These are phyloP conservation scores for Adela reaumurella DNA, from an alignment of 2,888 invertebrate species.

Conservation along the genomic window DNA sequence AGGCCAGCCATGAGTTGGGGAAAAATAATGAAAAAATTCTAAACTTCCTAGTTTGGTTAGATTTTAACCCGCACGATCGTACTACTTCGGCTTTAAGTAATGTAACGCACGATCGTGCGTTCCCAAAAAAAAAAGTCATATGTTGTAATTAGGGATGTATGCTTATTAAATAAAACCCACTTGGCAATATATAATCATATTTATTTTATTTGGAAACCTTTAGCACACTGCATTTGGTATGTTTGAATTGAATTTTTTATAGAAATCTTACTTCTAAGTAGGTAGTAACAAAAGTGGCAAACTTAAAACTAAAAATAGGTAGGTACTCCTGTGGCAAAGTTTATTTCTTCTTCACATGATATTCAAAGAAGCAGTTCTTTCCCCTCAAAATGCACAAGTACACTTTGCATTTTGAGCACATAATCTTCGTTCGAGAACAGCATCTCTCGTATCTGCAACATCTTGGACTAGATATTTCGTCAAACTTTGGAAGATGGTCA, in stretches of 20 bases:
- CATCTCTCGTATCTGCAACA: slow-evolving; percentile 14
- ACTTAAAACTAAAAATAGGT: too few relatives aligned
- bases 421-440: slow-evolving; percentile 13
- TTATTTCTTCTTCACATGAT: slow-evolving; percentile 7
- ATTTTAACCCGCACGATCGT: neutral
- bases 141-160: neutral
- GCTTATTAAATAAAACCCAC: too few relatives aligned
- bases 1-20: too few relatives aligned
- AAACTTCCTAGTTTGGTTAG: neutral
- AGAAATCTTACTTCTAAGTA: too few relatives aligned
- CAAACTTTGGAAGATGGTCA: slow-evolving; percentile 14
- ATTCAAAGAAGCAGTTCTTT: slow-evolving; percentile 9
- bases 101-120: neutral
- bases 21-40: neutral
- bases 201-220: too few relatives aligned
- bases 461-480: slow-evolving; percentile 14
- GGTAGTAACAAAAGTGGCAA: too few relatives aligned
- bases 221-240: too few relatives aligned
- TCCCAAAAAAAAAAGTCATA: too few relatives aligned
- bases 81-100: neutral
- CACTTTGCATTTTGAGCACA: slow-evolving; percentile 13
- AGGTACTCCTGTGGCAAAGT: too few relatives aligned
- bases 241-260: too few relatives aligned
- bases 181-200: too few relatives aligned
- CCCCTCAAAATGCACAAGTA: slow-evolving; percentile 11